Evolutionary conservation across 2,113 vertebrate genomes (phyloP).

Genomic region (Callipepla squamata): DNA sequence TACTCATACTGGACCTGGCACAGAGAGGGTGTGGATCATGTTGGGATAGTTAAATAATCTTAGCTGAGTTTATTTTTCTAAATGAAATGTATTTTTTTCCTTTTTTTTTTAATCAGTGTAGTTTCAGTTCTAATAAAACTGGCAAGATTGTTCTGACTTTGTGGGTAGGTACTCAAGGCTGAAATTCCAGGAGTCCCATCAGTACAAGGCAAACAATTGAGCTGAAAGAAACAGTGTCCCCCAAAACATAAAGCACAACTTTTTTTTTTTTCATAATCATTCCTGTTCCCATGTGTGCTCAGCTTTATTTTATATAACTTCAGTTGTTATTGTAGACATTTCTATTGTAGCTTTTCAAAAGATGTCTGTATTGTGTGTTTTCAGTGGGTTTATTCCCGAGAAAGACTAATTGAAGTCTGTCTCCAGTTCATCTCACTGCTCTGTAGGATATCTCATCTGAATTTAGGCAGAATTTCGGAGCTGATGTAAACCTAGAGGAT

Average conservation of each 20-base stretch:
- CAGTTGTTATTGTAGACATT: neutral
- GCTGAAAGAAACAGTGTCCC: neutral
- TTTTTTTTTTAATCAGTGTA: neutral
- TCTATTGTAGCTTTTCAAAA: neutral
- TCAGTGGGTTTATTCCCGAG: neutral
- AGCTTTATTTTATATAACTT: neutral
- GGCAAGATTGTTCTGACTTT: neutral
- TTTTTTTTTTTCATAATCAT: neutral
- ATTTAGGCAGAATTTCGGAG: neutral
- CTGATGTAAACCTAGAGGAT: neutral
- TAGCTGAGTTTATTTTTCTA: neutral
- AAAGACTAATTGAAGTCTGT: conserved; percentile 13
- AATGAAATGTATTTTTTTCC: neutral
- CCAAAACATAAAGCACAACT: neutral
- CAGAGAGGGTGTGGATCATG: neutral
- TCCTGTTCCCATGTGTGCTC: neutral
- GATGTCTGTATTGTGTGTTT: neutral
- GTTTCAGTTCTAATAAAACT: neutral
- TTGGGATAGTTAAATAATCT: neutral
- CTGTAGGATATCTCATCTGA: neutral
- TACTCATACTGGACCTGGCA: neutral
- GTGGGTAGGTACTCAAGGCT: neutral
- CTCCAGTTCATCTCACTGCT: neutral
- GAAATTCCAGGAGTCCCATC: neutral
- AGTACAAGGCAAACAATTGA: neutral